Evolutionary conservation across 2,888 invertebrate species (phyloP).

Genomic region (Acanthosepion pharaonis): DNA sequence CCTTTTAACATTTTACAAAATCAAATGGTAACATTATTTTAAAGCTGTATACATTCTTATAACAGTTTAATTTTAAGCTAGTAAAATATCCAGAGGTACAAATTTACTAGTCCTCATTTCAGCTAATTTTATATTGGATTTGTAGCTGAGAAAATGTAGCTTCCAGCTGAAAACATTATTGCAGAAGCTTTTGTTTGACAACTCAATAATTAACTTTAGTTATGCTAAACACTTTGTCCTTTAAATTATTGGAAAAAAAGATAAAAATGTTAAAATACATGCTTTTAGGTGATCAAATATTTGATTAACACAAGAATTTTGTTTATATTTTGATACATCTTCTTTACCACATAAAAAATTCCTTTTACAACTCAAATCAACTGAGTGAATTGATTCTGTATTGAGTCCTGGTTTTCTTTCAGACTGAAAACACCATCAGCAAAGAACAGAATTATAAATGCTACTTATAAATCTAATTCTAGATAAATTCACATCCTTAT

Average conservation of each 20-base stretch:
- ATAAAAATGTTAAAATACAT: background rate
- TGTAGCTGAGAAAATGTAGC: background rate
- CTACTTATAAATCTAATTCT: background rate
- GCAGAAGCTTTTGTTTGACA: background rate
- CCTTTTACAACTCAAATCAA: no score
- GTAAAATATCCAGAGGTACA: no score
- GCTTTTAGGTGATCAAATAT: no score
- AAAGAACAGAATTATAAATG: background rate
- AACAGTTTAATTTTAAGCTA: no score
- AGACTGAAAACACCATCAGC: background rate
- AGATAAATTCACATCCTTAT: background rate
- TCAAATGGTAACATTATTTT: no score
- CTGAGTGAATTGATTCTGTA: no score
- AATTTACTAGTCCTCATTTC: background rate
- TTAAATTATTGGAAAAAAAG: background rate
- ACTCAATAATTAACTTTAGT: background rate
- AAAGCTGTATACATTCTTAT: no score
- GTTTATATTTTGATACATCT: background rate
- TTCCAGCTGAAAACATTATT: background rate
- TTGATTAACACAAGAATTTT: no score
- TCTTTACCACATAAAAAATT: background rate
- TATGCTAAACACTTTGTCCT: no score
- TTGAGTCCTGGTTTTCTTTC: no score
- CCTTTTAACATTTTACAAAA: no score
- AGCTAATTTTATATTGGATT: background rate